Evolutionary conservation across 2,888 invertebrate species (phyloP), one percentile per base, ranked within the genome.

Genomic region (Lithophane semibrunnea): DNA sequence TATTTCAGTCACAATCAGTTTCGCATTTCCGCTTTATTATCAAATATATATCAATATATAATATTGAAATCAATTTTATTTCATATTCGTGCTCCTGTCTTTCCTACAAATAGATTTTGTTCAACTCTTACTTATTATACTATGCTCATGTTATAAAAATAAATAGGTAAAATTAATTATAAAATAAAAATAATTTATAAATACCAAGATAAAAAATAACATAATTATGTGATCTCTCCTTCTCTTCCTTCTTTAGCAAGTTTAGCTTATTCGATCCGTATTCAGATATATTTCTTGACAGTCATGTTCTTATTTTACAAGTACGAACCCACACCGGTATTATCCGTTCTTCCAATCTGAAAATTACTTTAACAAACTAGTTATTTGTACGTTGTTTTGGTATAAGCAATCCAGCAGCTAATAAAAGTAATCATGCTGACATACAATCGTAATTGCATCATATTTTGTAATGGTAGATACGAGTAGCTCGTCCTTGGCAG

Each of bases 361-460:
- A 54, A 44, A 12, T 63, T n/a, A 18, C 29, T 54, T 24, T 29
- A 42, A 29, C 10, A 60, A 60, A 47, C 13, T 54, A 54, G 13
- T 18, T 42, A 42, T 42, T 72, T 18, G 13, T 54, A 80, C 5
- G 29, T 64, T 24, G 63, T 42, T n/a, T 73, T 47, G 0, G 21
- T 54, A 16, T 24, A 58, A 44, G 42, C 21, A 24, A 52, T 44
- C 18, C 10, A 70, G 61, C 16, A 16, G n/a, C 13, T 63, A 63
- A 42, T 13, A 61, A 79, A 79, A 24, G 29, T 42, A 49, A 24
- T 64, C 49, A 52, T 16, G 44, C 21, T 24, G 37, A 44, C 21
- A 54, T 56, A 29, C 24, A 49, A 65, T 54, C 16, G 18, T 42
- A 44, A 66, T 83, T 79, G 49, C 84, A 49, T 24, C 56, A 69